Evolutionary conservation across 2,113 vertebrate species (phyloP).

Genomic region (Cavia aperea): DNA sequence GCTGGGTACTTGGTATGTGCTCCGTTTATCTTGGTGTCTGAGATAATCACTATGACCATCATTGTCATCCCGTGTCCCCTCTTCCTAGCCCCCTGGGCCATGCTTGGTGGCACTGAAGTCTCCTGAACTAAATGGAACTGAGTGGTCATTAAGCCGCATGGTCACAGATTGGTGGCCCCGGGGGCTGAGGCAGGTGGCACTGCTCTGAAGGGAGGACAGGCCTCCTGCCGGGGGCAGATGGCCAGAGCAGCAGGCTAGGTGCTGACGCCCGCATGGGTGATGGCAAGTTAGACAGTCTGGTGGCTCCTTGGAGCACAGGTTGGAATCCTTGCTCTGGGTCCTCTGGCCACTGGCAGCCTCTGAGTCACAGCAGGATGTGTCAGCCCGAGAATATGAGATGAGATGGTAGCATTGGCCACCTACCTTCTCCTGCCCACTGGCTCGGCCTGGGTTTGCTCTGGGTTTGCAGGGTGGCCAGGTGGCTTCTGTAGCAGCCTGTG

Average conservation of each 20-base stretch:
- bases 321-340: not conserved
- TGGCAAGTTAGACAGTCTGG: not conserved
- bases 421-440: not conserved
- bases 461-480: not conserved
- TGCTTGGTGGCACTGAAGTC: not conserved
- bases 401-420: not conserved
- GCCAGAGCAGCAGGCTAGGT: not conserved
- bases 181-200: not conserved
- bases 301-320: not conserved
- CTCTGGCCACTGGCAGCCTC: not conserved
- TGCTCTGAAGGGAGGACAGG: accelerated
- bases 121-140: not conserved
- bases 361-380: not conserved
- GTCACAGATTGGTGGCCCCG: not conserved
- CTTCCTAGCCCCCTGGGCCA: not conserved
- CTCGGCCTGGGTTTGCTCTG: not conserved
- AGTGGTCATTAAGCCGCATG: not conserved
- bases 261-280: not conserved
- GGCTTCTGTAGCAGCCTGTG: not conserved
- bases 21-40: accelerated
- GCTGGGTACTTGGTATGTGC: accelerated
- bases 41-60: accelerated
- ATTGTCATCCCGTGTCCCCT: accelerated
- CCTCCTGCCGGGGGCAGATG: conserved; percentile 44
- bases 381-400: not conserved